phyloP scores from a whole-genome alignment of 1,140 invertebrate genomes.

The Aporrectodea caliginosa region DNA sequence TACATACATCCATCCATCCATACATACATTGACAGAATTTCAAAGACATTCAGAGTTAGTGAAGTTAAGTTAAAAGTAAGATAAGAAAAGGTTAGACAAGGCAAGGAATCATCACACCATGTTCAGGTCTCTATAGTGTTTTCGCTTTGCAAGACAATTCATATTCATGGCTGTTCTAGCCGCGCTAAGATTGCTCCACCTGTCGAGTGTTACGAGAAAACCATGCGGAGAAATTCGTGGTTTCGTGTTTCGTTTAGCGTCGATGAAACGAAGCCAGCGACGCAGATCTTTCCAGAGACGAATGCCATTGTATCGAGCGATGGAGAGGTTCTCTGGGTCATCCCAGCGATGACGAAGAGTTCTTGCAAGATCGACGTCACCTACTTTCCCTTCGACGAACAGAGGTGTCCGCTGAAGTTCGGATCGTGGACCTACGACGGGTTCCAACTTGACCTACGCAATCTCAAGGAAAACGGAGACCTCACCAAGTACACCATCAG shows the following conservation, averaged over 20 bases:
- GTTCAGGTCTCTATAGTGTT: too few species aligned
- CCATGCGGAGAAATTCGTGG: too few species aligned
- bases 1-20: too few species aligned
- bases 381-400: conserved; percentile 94
- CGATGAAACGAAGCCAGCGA: conserved; percentile 26
- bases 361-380: conserved; percentile 75
- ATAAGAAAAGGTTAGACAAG: too few species aligned
- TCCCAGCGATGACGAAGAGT: conserved; percentile 54
- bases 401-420: conserved; percentile 90
- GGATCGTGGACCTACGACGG: conserved; percentile 29
- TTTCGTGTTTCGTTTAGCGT: too few species aligned
- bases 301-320: conserved; percentile 55
- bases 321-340: conserved; percentile 59
- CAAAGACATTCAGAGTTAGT: too few species aligned
- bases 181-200: too few species aligned
- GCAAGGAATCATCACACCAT: too few species aligned
- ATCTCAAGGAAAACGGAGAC: conserved; percentile 16
- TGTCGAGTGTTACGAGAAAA: too few species aligned
- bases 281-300: conserved; percentile 41
- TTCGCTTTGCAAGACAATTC: too few species aligned
- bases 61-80: too few species aligned
- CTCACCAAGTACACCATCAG: conserved; percentile 7
- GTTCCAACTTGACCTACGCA: conserved; percentile 20
- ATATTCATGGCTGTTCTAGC: too few species aligned
- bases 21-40: conserved; percentile 11